Evolutionary conservation across 2,797 vertebrate genomes (phyloP).

Genomic region (Mallotus villosus): DNA sequence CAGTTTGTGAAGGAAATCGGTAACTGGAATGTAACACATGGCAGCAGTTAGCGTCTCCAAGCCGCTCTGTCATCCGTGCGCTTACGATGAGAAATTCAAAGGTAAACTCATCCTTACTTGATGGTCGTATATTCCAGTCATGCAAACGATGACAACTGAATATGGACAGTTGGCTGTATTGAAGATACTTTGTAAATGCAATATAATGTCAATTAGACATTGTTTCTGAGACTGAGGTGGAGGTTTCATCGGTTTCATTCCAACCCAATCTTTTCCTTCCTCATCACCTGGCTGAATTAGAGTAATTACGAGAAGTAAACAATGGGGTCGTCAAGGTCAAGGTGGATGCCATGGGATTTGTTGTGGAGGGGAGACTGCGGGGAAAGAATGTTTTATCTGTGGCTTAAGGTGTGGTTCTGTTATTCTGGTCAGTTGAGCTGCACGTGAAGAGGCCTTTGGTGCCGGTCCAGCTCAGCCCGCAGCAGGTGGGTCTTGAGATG

Average conservation of each 20-base stretch:
- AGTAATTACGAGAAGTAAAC: not conserved
- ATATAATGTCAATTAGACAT: not conserved
- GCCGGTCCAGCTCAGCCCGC: slow-evolving; percentile 75
- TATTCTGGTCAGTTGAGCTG: slow-evolving; percentile 73
- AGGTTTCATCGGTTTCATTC: not conserved
- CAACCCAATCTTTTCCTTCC: not conserved
- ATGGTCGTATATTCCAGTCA: not conserved
- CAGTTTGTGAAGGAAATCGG: not conserved
- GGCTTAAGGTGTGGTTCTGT: not conserved
- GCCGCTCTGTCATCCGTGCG: slow-evolving; percentile 73
- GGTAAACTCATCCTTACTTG: slow-evolving; percentile 52
- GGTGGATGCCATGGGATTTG: not conserved
- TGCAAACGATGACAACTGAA: not conserved
- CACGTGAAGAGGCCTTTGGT: slow-evolving; percentile 78
- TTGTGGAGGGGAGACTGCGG: not conserved
- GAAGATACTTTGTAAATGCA: not conserved
- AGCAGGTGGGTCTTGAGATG: slow-evolving; percentile 83
- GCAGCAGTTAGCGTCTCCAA: slow-evolving; percentile 76
- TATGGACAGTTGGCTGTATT: not conserved
- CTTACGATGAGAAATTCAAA: slow-evolving; percentile 74
- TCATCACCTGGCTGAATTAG: not conserved
- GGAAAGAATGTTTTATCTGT: not conserved
- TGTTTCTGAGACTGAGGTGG: not conserved
- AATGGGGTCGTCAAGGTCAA: not conserved
- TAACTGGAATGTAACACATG: slow-evolving; percentile 40